phyloP scores from a whole-genome alignment of 2,797 vertebrate genomes.

The Sarcophilus harrisii region DNA sequence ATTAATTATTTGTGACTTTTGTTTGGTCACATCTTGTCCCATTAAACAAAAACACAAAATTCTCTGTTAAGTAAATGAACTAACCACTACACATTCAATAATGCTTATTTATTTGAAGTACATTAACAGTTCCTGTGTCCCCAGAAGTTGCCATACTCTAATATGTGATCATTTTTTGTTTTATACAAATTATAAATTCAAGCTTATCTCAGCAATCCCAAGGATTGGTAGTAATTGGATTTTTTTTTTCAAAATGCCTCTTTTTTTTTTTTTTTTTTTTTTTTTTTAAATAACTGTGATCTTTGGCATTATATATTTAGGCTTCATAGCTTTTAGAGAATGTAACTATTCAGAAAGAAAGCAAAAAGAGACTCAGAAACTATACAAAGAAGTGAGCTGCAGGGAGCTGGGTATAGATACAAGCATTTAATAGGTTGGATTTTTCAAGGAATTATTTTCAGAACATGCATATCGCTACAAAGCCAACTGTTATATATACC shows the following conservation, averaged over 20 bases:
- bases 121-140: not conserved
- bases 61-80: not conserved
- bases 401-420: not conserved
- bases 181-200: not conserved
- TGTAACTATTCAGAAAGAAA: not conserved
- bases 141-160: not conserved
- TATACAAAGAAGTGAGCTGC: not conserved
- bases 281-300: not conserved
- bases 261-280: not conserved
- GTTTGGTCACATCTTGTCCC: constrained; percentile 24
- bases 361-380: not conserved
- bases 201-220: not conserved
- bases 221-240: not conserved
- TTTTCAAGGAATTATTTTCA: not conserved
- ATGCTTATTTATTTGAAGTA: not conserved
- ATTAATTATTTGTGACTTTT: constrained; percentile 63
- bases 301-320: not conserved
- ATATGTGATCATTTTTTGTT: not conserved
- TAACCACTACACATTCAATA: not conserved
- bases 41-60: not conserved
- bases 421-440: not conserved
- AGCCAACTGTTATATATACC: not conserved
- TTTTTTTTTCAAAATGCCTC: not conserved
- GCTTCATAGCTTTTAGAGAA: not conserved
- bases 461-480: not conserved